Percentiles rank a stretch among this genome's conserved stretches.
Conservation (phyloP, 2,888 invertebrate genomes). For the Herminia tarsipennalis region DNA sequence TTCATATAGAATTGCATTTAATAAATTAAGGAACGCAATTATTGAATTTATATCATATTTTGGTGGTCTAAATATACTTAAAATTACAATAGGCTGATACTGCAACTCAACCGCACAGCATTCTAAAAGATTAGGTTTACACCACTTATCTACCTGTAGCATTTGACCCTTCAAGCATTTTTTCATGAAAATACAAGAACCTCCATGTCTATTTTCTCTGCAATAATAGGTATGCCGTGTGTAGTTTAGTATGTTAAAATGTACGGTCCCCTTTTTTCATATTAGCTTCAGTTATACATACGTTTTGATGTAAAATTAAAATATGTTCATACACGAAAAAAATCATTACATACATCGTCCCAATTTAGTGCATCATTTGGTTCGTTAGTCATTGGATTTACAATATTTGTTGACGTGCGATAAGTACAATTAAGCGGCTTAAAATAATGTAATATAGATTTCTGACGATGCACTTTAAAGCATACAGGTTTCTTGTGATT, state of each 20-base stretch:
- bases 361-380: too few species aligned
- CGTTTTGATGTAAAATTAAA: too few species aligned
- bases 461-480: too few species aligned
- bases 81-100: not conserved
- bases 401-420: too few species aligned
- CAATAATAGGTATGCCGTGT: not conserved
- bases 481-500: too few species aligned
- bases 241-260: not conserved
- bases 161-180: not conserved
- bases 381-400: too few species aligned
- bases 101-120: not conserved
- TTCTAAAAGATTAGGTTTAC: not conserved
- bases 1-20: too few species aligned
- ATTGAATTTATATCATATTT: not conserved
- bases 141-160: not conserved
- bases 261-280: not conserved
- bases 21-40: too few species aligned
- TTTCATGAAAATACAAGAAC: constrained; percentile 1
- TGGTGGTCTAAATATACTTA: not conserved
- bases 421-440: too few species aligned
- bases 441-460: too few species aligned
- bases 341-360: too few species aligned
- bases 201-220: not conserved
- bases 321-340: not conserved
- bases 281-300: not conserved